These are phyloP conservation scores for Triplophysa bombifrons DNA, from an alignment of 2,797 vertebrate species.

Conservation along the genomic window DNA sequence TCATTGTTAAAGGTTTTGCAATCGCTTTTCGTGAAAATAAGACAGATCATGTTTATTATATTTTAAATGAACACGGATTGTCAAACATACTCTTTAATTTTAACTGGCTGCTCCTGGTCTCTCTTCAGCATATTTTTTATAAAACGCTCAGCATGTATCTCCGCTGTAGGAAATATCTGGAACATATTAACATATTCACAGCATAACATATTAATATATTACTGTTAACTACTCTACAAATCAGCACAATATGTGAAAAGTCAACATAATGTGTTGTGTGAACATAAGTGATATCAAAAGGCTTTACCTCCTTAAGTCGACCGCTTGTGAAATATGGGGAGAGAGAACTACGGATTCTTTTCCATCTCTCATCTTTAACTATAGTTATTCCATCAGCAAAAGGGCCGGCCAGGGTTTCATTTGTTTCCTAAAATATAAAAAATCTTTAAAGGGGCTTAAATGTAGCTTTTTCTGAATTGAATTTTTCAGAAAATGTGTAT, in stretches of 20 bases:
- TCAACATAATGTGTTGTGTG: not conserved
- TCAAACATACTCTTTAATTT: conserved; percentile 81
- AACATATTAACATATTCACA: conserved; percentile 53
- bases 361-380: conserved; percentile 80
- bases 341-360: conserved; percentile 73
- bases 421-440: conserved; percentile 46
- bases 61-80: not conserved
- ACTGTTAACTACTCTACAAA: not conserved
- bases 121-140: conserved; percentile 71
- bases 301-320: conserved; percentile 77
- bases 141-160: conserved; percentile 77
- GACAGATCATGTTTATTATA: too few species aligned
- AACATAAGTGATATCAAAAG: not conserved
- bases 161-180: conserved; percentile 82
- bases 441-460: not conserved
- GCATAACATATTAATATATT: too few species aligned
- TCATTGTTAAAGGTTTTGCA: too few species aligned
- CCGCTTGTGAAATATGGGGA: conserved; percentile 83
- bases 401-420: conserved; percentile 46
- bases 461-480: not conserved
- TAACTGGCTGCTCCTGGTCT: conserved; percentile 64
- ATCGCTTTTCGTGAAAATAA: too few species aligned
- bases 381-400: conserved; percentile 59
- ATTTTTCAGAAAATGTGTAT: not conserved
- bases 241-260: not conserved